Evolutionary conservation across 2,888 invertebrate species (phyloP), one percentile per base, ranked within the genome.

Genomic region (Cryptus armator): DNA sequence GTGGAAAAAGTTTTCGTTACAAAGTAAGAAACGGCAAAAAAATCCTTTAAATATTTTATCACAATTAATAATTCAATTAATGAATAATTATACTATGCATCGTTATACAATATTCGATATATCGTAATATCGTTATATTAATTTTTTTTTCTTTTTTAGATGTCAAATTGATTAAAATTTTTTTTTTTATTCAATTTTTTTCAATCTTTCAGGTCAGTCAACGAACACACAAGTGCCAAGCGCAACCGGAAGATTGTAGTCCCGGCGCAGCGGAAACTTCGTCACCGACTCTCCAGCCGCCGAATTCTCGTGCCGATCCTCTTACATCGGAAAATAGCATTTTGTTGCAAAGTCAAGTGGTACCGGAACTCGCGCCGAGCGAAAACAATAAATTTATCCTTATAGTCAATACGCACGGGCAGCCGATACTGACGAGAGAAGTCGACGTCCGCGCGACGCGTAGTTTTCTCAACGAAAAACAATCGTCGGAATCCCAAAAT

Each of bases 1-100:
- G 98, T 92, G 95, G 97, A 75, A 97, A 97, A 94, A 96, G 95
- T 91, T 98, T 98, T 92, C 95, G 98, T 83, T 98, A 98, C 90
- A 98, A 98, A 95, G 96, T 96, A 92, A 88, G 85, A 66, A 66
- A 81, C 24, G 24, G 24, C 24, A 2, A 1, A 24, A 24, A 24
- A 24, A 24, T 24, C 24, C 24, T 24, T 24, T 2, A 24, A 24
- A 24, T 24, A 24, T 24, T 24, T 24, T 24, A 24, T 24, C 24
- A 2, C 24, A 24, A 24, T 24, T 24, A 24, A 24, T 24, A 24
- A 24, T 24, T 24, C 2, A 24, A 24, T 24, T 24, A 24, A 24
- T 24, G 2, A 24, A 24, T 24, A 24, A 24, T 24, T 24, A 24
- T 24, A 24, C 3, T 1, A 24, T 24, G 2, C 2, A 24, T 24